Conservation (phyloP, 2,797 vertebrate genomes). For the Micropoecilia bifurca region DNA sequence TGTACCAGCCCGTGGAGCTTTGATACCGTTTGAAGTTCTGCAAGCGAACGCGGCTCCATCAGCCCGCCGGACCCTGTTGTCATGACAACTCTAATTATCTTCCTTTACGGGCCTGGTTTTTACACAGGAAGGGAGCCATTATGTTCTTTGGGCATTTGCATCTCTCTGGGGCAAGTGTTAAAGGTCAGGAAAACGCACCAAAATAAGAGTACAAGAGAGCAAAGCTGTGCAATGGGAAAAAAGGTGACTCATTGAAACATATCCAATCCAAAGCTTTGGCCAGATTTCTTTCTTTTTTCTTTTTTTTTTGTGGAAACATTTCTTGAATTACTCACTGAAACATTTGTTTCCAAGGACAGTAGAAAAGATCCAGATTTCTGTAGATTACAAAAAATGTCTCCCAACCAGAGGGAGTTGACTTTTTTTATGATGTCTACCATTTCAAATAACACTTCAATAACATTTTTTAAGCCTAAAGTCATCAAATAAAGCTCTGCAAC, state of each 20-base stretch:
- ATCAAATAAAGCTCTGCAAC: neutral
- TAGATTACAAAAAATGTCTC: slow-evolving; percentile 25
- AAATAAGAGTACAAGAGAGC: slow-evolving; percentile 70
- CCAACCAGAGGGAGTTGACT: neutral
- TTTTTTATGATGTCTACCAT: neutral
- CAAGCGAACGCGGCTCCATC: slow-evolving; percentile 91
- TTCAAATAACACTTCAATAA: neutral
- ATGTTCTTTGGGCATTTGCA: slow-evolving; percentile 97
- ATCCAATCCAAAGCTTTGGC: slow-evolving; percentile 11
- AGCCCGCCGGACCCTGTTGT: slow-evolving; percentile 92
- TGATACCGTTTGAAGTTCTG: slow-evolving; percentile 98
- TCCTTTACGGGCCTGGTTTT: slow-evolving; percentile 96
- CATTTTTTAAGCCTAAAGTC: neutral
- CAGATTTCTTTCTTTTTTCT: slow-evolving; percentile 21
- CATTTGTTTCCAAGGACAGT: slow-evolving; percentile 53
- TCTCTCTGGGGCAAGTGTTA: slow-evolving; percentile 93
- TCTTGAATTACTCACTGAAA: slow-evolving; percentile 50
- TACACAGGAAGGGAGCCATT: slow-evolving; percentile 98
- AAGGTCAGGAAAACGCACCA: slow-evolving; percentile 92
- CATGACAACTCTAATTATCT: slow-evolving; percentile 99
- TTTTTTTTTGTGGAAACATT: slow-evolving; percentile 38
- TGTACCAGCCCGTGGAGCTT: slow-evolving; percentile 88
- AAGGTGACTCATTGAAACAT: slow-evolving; percentile 56
- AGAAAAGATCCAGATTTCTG: slow-evolving; percentile 24
- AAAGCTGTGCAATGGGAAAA: slow-evolving; percentile 43